These are phyloP conservation scores for Mythimna loreyi DNA, from an alignment of 2,888 invertebrate species.

Conservation along the genomic window DNA sequence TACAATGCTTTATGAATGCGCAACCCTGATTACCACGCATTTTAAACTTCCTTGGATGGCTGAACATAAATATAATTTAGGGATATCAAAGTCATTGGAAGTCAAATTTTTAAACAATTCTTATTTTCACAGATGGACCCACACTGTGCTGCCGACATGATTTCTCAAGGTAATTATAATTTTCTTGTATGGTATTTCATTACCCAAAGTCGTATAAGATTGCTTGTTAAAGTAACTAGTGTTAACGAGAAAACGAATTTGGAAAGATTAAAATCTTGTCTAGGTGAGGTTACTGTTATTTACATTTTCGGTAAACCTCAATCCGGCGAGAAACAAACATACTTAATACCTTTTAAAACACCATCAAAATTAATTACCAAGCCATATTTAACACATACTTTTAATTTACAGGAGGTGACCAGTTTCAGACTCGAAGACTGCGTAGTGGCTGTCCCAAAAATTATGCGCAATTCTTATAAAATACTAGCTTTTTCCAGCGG, in stretches of 20 bases:
- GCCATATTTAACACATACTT: background rate
- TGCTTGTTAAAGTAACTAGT: conserved; percentile 71
- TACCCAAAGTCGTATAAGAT: conserved; percentile 72
- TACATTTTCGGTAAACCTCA: conserved; percentile 84
- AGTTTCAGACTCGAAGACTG: no score
- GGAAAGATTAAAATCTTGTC: conserved; percentile 82
- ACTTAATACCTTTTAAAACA: background rate
- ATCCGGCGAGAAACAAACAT: conserved; percentile 86
- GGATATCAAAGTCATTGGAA: background rate
- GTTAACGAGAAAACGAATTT: conserved; percentile 79
- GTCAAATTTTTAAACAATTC: conserved; percentile 10
- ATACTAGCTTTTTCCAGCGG: no score
- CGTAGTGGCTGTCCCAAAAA: no score
- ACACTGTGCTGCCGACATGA: background rate
- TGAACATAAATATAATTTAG: conserved; percentile 68
- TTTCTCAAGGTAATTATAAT: conserved; percentile 50
- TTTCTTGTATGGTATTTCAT: background rate
- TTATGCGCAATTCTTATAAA: no score
- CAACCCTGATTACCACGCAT: conserved; percentile 90
- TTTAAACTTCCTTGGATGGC: conserved; percentile 91
- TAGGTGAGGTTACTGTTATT: conserved; percentile 88
- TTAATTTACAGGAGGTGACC: conserved; percentile 22
- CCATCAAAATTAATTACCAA: background rate
- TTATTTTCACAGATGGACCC: conserved; percentile 39
- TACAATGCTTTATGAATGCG: conserved; percentile 89